Evolutionary conservation across 2,888 invertebrate species (phyloP).

Genomic region (Boloria selene): DNA sequence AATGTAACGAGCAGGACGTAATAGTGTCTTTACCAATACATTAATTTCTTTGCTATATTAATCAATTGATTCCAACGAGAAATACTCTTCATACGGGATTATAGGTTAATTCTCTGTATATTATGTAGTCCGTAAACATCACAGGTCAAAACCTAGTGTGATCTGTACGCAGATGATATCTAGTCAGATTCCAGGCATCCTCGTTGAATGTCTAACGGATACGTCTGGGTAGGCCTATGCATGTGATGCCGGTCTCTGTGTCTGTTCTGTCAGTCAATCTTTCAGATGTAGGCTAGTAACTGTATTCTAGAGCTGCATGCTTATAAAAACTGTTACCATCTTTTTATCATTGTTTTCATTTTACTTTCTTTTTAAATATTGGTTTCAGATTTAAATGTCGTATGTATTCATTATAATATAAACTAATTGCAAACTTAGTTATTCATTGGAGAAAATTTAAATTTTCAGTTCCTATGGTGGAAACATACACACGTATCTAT

Average conservation of each 20-base stretch:
- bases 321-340: constrained; percentile 7
- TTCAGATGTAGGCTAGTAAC: constrained; percentile 32
- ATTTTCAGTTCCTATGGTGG: too few relatives aligned
- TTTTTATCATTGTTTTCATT: too few relatives aligned
- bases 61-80: too few relatives aligned
- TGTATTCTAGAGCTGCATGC: constrained; percentile 24
- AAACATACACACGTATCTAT: too few relatives aligned
- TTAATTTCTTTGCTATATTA: too few relatives aligned
- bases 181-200: constrained; percentile 63
- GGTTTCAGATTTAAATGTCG: too few relatives aligned
- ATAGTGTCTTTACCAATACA: too few relatives aligned
- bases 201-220: constrained; percentile 75
- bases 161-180: constrained; percentile 63
- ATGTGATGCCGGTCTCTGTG: constrained; percentile 29
- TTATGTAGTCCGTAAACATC: constrained; percentile 4
- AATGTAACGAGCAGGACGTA: constrained; percentile 4
- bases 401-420: too few relatives aligned
- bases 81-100: background rate
- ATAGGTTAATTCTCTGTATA: background rate
- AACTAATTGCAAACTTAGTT: too few relatives aligned
- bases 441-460: too few relatives aligned
- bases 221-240: constrained; percentile 50
- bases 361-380: too few relatives aligned
- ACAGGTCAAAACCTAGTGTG: constrained; percentile 31
- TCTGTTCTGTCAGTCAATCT: constrained; percentile 36